phyloP scores from a whole-genome alignment of 2,113 vertebrate species.

The Saccopteryx bilineata region DNA sequence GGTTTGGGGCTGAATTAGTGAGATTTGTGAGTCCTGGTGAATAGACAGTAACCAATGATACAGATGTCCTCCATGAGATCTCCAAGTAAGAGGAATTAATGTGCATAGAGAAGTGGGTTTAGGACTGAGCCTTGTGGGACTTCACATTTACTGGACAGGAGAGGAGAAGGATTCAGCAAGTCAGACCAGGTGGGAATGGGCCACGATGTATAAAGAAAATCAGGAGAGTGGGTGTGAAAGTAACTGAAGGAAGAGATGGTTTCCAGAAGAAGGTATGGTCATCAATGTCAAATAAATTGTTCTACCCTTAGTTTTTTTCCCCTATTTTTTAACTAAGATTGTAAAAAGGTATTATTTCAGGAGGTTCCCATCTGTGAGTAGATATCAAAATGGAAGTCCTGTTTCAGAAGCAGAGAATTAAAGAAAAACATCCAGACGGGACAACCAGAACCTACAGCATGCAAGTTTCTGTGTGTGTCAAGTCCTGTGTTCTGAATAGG shows the following conservation, averaged over 20 bases:
- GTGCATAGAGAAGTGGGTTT: neutral
- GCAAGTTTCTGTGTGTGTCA: neutral
- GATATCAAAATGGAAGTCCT: neutral
- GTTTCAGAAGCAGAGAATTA: neutral
- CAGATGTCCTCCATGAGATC: neutral
- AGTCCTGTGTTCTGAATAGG: neutral
- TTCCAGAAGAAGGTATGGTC: neutral
- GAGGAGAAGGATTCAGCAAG: neutral
- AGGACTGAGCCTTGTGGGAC: neutral
- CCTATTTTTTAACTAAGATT: neutral
- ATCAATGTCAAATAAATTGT: neutral
- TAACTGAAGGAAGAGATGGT: neutral
- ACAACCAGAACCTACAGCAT: neutral
- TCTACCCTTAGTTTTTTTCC: neutral
- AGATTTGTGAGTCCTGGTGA: neutral
- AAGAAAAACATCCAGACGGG: neutral
- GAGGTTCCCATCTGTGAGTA: neutral
- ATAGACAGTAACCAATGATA: neutral
- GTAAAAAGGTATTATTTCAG: neutral
- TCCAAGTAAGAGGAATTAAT: neutral
- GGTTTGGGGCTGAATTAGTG: neutral
- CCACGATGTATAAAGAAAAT: neutral
- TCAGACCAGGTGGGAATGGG: neutral
- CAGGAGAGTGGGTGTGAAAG: neutral
- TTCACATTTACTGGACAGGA: neutral